Evolutionary conservation across 2,113 vertebrate species (phyloP), one percentile per base, ranked within the genome.

Genomic region (Monopterus albus): DNA sequence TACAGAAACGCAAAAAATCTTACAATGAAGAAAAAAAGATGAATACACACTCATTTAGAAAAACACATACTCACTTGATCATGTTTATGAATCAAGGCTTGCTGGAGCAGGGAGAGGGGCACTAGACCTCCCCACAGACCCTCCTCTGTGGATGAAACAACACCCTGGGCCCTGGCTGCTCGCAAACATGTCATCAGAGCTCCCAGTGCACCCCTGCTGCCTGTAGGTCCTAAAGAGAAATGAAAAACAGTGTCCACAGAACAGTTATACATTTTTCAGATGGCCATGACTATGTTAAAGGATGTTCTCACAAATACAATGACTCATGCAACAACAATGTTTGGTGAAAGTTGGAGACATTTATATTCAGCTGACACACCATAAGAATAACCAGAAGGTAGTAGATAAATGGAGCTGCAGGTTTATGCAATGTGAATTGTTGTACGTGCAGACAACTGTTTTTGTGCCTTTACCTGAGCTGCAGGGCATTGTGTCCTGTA

Each of bases 161-260:
- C 93, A 25, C 96, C 96, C 1, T 97, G 95, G 82, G 96, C 93
- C 57, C 96, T 89, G 20, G 97, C 96, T 65, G 96, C 93, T 45
- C 96, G 94, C 18, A 99, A 82, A 78, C 97, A 98, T 0, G 96
- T 97, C 95, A 99, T 96, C 73, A 98, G 80, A 38, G 97, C 96
- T 40, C 96, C 95, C 47, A 97, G 84, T 5, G 95, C 91, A 9
- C 96, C 97, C 79, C 95, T 94, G 55, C 92, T 91, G 62, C 81
- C 66, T 25, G 92, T 83, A 1, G 91, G 91, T 90, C 78, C 89
- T 87, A n/a, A 73, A 8, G 11, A 66, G 18, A 10, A 65, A 2
- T 67, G 12, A 75, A 28, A 56, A 38, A 12, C 3, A 31, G 14
- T 3, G 29, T 38, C 26, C 25, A 35, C n/a, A 21, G 3, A 23